Conservation (phyloP, 2,113 vertebrate species). For the Chaenocephalus aceratus region DNA sequence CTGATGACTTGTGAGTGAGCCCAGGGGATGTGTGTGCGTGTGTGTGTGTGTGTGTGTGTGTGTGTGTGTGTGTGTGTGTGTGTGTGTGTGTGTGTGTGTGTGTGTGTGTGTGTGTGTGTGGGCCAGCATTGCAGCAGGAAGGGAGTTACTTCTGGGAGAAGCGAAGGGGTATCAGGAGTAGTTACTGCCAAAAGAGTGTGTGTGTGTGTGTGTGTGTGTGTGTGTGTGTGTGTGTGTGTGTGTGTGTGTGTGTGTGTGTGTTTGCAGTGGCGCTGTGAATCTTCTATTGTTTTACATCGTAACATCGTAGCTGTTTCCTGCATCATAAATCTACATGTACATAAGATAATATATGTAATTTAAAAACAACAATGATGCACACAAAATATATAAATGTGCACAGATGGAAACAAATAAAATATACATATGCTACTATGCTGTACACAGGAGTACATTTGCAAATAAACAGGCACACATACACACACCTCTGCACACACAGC, state of each 20-base stretch:
- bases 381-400: not conserved
- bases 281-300: slow-evolving; percentile 88
- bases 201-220: slow-evolving; percentile 24
- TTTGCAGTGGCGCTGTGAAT: slow-evolving; percentile 79
- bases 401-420: not conserved
- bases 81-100: slow-evolving; percentile 9
- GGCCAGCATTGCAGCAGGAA: slow-evolving; percentile 62
- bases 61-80: slow-evolving; percentile 4
- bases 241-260: slow-evolving; percentile 27
- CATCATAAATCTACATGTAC: slow-evolving; percentile 86
- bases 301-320: slow-evolving; percentile 86
- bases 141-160: slow-evolving; percentile 59
- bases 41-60: slow-evolving; percentile 15
- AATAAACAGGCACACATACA: not conserved
- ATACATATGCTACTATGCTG: not conserved
- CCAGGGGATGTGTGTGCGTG: slow-evolving; percentile 42
- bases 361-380: not conserved
- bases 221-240: slow-evolving; percentile 20
- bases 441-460: too few relatives aligned
- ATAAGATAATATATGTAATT: not conserved
- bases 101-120: slow-evolving; percentile 17
- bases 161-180: slow-evolving; percentile 29
- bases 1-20: slow-evolving; percentile 46
- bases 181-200: slow-evolving; percentile 36
- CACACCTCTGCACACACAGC: slow-evolving; percentile 16